Evolutionary conservation across 2,797 vertebrate genomes (phyloP), one percentile per base, ranked within the genome.

Genomic region (Crenuchus spilurus): DNA sequence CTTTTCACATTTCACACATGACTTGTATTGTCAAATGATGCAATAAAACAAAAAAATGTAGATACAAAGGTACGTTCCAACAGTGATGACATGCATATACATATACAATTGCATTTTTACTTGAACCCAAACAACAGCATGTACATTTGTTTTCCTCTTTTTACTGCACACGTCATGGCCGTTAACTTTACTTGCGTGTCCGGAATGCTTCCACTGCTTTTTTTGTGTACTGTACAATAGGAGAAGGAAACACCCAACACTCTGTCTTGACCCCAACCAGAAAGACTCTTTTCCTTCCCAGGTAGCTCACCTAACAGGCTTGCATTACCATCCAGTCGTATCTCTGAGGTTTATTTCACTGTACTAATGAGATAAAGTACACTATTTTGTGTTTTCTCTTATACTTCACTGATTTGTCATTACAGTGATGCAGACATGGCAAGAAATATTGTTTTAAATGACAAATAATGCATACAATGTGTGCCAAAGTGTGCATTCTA

Each of bases 251-350:
- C 64, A 48, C 78, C 82, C 80, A 80, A 28, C 75, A 74, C 54
- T 84, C 76, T 41, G 74, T 58, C 66, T 80, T 78, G 72, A 84
- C 82, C 80, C 55, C 13, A 20, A 84, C 83, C 72, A 44, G 44
- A 82, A 54, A 22, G 55, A 51, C 55, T 42, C 16, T 57, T 52
- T 77, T n/a, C 63, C 80, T 89, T 91, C 87, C 83, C 87, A 88
- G 84, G 83, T 88, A 83, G 82, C 82, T 90, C 85, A 81, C 49
- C 77, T 90, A 82, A 87, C 88, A 86, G 70, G 82, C 83, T 90
- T 74, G 14, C 26, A 69, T 89, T 87, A 84, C 62, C 64, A 31
- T 75, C 76, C 62, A 30, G 77, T 51, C 55, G 16, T 42, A 16
- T 14, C 13, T 55, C 8, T n/a, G 0, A 63, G 9, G 31, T 37